These are phyloP conservation scores for Leptoclinus maculatus DNA, from an alignment of 2,797 vertebrate species.

Conservation along the genomic window DNA sequence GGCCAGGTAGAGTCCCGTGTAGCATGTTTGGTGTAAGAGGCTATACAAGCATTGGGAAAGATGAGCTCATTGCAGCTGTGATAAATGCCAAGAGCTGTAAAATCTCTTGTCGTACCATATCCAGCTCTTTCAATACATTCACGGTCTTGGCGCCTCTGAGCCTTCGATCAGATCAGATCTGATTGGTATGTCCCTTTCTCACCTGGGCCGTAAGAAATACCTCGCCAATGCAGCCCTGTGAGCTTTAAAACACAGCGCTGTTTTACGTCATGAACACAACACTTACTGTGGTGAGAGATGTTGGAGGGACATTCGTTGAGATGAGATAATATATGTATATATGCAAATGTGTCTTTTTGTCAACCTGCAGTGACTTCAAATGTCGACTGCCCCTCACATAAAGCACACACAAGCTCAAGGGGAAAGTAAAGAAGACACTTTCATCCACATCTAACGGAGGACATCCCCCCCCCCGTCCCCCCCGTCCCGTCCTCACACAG, in stretches of 20 bases:
- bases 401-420: conserved; percentile 31
- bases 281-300: not conserved
- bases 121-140: not conserved
- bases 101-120: not conserved
- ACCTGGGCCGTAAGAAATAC: not conserved
- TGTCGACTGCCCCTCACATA: conserved; percentile 31
- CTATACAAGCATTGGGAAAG: not conserved
- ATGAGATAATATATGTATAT: not conserved
- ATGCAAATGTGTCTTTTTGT: conserved; percentile 34
- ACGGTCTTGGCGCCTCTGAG: not conserved
- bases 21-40: not conserved
- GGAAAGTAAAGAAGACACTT: conserved; percentile 60
- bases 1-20: not conserved
- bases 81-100: not conserved
- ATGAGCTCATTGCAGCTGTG: not conserved
- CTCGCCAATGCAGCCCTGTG: not conserved
- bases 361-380: conserved; percentile 43
- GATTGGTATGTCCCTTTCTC: not conserved
- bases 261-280: not conserved
- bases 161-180: not conserved
- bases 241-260: not conserved
- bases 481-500: conserved; percentile 66
- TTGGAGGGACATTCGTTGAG: not conserved
- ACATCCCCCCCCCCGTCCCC: conserved; percentile 41
- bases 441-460: conserved; percentile 63